These are phyloP conservation scores for Volucella inflata DNA, from an alignment of 2,888 invertebrate genomes.

Conservation along the genomic window DNA sequence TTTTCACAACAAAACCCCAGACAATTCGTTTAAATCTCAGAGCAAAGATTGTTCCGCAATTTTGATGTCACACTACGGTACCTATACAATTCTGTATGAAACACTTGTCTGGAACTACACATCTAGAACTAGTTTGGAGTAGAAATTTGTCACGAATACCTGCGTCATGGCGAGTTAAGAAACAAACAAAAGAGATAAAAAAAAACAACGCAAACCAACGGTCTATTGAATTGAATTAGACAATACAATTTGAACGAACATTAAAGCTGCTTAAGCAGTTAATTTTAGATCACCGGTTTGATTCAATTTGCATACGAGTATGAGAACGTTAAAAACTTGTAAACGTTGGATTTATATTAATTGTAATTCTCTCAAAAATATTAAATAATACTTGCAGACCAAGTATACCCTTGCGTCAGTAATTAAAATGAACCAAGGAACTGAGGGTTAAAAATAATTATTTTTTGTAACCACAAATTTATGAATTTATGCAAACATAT, in stretches of 20 bases:
- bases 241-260: background rate
- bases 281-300: too few species aligned
- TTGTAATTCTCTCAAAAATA: too few species aligned
- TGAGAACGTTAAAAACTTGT: too few species aligned
- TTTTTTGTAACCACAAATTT: slow-evolving; percentile 15
- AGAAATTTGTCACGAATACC: background rate
- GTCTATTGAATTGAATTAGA: background rate
- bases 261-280: too few species aligned
- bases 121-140: too few species aligned
- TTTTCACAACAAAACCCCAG: background rate
- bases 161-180: background rate
- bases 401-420: background rate
- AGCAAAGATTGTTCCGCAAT: background rate
- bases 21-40: background rate
- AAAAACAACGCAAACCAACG: background rate
- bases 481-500: slow-evolving; percentile 49
- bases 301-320: too few species aligned
- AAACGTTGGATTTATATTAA: too few species aligned
- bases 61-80: too few species aligned
- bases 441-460: background rate
- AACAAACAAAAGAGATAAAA: background rate
- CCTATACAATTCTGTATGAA: too few species aligned
- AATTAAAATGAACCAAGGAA: too few species aligned
- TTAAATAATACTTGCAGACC: too few species aligned
- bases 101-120: too few species aligned